Evolutionary conservation across 2,888 invertebrate genomes (phyloP).

Genomic region (Mimas tiliae): DNA sequence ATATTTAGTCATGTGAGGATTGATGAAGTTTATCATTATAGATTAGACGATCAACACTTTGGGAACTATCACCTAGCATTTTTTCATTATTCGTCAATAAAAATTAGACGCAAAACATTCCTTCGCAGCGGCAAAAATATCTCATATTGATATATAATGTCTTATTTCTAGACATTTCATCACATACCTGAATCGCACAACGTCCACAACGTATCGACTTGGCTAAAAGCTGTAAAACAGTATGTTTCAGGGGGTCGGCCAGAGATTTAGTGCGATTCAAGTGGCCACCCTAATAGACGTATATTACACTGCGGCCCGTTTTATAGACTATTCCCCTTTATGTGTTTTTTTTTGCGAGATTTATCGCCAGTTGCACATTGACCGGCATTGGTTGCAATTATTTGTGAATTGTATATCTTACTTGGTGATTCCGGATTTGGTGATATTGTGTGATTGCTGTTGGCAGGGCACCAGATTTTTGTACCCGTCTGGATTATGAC

Average conservation of each 20-base stretch:
- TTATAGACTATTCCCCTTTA: conserved; percentile 73
- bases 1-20: too few relatives aligned
- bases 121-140: too few relatives aligned
- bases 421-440: background rate
- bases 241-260: conserved; percentile 63
- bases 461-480: too few relatives aligned
- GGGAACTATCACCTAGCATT: too few relatives aligned
- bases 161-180: background rate
- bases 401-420: conserved; percentile 7
- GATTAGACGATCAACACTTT: too few relatives aligned
- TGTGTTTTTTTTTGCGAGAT: conserved; percentile 71
- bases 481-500: too few relatives aligned
- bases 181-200: background rate
- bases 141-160: too few relatives aligned
- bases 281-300: conserved; percentile 78
- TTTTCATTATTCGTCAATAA: too few relatives aligned
- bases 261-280: conserved; percentile 77
- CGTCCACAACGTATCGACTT: conserved; percentile 30
- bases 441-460: background rate
- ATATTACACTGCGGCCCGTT: conserved; percentile 77
- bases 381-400: conserved; percentile 10
- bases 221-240: conserved; percentile 66
- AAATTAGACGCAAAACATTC: too few relatives aligned
- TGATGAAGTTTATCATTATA: too few relatives aligned
- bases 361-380: conserved; percentile 47